phyloP scores from a whole-genome alignment of 2,888 invertebrate species.

The Thysanoteuthis rhombus region DNA sequence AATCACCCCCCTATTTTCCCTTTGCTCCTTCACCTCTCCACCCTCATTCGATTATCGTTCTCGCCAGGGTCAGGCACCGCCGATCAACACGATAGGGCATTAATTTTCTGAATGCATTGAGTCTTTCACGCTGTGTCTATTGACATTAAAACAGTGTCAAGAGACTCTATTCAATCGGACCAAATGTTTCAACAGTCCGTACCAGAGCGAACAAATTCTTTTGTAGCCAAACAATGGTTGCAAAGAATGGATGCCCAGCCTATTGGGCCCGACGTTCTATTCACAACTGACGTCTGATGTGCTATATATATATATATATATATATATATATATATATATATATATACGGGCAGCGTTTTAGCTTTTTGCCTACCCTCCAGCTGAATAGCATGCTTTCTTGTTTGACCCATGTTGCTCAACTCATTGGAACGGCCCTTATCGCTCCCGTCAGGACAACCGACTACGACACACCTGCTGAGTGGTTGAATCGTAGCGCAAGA shows the following conservation, averaged over 20 bases:
- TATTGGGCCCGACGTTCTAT: not conserved
- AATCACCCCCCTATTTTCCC: not conserved
- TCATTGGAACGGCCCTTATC: not conserved
- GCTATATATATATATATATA: no score
- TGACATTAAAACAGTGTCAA: not conserved
- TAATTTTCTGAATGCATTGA: not conserved
- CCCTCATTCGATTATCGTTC: not conserved
- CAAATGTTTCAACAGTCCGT: slow-evolving; percentile 12
- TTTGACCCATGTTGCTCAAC: not conserved
- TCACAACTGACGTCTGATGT: not conserved
- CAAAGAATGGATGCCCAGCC: not conserved
- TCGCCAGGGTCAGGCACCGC: not conserved
- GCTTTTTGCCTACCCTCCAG: not conserved
- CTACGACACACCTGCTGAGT: not conserved
- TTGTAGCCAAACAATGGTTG: not conserved
- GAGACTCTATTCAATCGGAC: not conserved
- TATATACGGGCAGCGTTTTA: not conserved
- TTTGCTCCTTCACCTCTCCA: not conserved
- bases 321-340: no score
- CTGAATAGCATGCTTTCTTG: not conserved
- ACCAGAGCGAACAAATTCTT: slow-evolving; percentile 12
- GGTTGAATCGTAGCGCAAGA: not conserved
- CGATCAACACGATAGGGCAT: not conserved
- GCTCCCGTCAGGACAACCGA: not conserved
- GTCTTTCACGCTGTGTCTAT: not conserved